These are phyloP conservation scores for Pteruthius melanotis DNA, from an alignment of 2,113 vertebrate species.

Conservation along the genomic window DNA sequence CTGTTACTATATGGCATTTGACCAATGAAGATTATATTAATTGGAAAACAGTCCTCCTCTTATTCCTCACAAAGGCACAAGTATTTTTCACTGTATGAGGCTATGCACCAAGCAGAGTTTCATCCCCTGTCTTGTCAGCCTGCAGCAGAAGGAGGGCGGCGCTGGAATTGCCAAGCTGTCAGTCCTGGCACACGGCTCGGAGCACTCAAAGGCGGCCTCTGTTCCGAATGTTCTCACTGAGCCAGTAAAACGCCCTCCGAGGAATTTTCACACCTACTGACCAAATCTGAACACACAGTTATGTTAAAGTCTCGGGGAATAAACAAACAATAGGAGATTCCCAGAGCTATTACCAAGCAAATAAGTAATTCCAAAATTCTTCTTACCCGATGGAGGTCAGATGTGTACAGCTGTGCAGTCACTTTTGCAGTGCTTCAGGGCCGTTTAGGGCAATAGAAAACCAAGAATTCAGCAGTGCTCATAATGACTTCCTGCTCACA, in stretches of 20 bases:
- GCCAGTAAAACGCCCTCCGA: background rate
- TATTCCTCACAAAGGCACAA: background rate
- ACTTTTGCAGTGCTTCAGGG: background rate
- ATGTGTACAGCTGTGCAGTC: background rate
- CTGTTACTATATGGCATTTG: background rate
- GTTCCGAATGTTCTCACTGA: background rate
- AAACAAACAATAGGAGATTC: slow-evolving; percentile 53
- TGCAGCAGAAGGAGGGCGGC: background rate
- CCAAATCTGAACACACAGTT: slow-evolving; percentile 4
- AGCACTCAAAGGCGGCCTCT: background rate
- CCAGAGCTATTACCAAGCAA: slow-evolving; percentile 24
- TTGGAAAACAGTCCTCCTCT: background rate
- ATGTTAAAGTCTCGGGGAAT: background rate
- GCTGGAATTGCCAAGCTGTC: background rate
- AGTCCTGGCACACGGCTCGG: background rate
- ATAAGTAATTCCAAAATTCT: slow-evolving; percentile 22
- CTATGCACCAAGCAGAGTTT: background rate
- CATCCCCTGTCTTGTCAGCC: background rate
- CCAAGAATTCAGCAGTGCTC: background rate
- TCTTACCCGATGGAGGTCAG: background rate
- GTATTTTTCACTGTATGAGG: background rate
- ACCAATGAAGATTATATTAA: background rate
- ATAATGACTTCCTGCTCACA: background rate
- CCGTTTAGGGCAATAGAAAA: background rate
- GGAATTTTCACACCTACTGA: slow-evolving; percentile 45